A percentile compares a stretch with the other conserved stretches of the same genome.
Evolutionary conservation across 2,888 invertebrate species (phyloP).

Genomic region (Criorhina ranunculi): DNA sequence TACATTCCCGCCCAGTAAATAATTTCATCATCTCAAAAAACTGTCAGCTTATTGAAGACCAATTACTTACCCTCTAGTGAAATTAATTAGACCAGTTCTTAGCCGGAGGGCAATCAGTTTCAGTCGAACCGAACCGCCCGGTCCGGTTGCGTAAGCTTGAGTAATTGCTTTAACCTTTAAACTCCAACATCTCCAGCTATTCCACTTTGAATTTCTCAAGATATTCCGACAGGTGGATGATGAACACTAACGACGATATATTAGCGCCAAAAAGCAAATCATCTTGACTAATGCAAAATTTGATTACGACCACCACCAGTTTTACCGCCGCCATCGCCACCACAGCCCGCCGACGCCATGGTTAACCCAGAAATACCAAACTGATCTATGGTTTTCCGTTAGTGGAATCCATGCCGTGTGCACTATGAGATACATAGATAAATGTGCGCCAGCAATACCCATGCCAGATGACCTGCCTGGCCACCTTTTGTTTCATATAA

Average conservation of each 20-base stretch:
- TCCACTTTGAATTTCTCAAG: constrained; percentile 70
- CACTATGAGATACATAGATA: constrained; percentile 72
- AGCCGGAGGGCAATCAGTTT: constrained; percentile 55
- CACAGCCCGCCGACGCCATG: constrained; percentile 3
- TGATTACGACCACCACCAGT: constrained; percentile 73
- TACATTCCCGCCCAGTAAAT: constrained; percentile 62
- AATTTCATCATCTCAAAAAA: constrained; percentile 66
- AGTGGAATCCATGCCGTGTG: constrained; percentile 74
- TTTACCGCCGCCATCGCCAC: constrained; percentile 10
- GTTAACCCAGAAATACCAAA: constrained; percentile 74
- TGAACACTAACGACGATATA: constrained; percentile 76
- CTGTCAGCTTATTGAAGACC: constrained; percentile 73
- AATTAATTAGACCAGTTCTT: constrained; percentile 74
- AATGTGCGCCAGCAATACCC: constrained; percentile 60
- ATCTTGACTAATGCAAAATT: constrained; percentile 77
- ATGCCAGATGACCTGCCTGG: constrained; percentile 67
- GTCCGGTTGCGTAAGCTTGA: constrained; percentile 70
- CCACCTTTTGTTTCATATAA: constrained; percentile 67
- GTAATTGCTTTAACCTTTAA: constrained; percentile 74
- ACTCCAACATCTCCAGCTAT: constrained; percentile 51
- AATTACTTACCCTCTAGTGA: constrained; percentile 61
- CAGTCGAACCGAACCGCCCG: constrained; percentile 40
- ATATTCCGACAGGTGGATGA: constrained; percentile 74
- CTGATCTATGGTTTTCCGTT: constrained; percentile 76
- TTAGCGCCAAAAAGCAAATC: constrained; percentile 77